Base-by-base conservation (phyloP, 1,140 invertebrate species). In the Mamestra configurata region DNA sequence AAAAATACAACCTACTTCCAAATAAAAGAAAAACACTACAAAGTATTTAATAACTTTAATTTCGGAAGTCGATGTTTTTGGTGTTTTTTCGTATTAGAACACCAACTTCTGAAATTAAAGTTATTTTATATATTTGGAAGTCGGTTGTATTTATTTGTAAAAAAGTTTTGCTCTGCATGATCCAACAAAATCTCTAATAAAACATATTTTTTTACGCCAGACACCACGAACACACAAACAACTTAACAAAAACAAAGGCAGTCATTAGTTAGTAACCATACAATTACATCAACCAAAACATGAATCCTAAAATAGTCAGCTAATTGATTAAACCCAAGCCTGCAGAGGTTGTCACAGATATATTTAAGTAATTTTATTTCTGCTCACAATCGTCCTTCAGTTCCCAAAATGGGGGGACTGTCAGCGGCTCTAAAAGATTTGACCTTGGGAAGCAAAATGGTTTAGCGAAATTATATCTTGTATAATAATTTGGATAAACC, bases 321-420 rank as follows among this genome's bases (percentile, higher is more conserved):
- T 70, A 70, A 46, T 70, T 70, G 43, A 70, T 70, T n/a, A 49
- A 49, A 49, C 10, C 15, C 13, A 5, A 68, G 31, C n/a, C 15
- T 31, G 1, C 22, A 22, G 22, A 71, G 24, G 40, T 35, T 27
- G n/a, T 1, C 4, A 5, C 5, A 13, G 5, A 22, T 70, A 24
- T 27, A 71, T 71, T 22, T 53, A 8, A 51, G 35, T 71, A 51
- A 40, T 71, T 51, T 53, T 31, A 71, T 71, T 51, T 71, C 13
- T 71, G 35, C 46, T 49, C 49, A 66, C 61, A 24, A 27, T 4
- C 1, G 46, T 53, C 43, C 31, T 37, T 57, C 51, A 22, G 15
- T 10, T 7, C 49, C 43, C 13, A 73, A 73, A 55, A 31, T 64
- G 40, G 64, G 0, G 11, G 7, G 13, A 64, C 3, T 18, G 37